A percentile compares a stretch with the other conserved stretches of the same genome.
phyloP scores from a whole-genome alignment of 2,797 vertebrate genomes.

The Pristis pectinata region DNA sequence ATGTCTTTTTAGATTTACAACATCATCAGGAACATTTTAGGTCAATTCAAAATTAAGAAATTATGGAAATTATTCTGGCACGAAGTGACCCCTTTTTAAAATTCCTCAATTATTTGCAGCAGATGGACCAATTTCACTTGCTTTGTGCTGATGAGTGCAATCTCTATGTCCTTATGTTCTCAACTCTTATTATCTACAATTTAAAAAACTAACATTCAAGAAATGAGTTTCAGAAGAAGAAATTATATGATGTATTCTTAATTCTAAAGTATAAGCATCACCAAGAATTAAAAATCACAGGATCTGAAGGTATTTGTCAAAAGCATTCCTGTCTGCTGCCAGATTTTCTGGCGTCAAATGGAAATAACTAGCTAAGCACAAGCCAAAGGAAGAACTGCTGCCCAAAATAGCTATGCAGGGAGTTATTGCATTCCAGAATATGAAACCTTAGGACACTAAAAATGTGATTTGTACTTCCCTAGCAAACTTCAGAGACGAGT shows the following conservation, averaged over 20 bases:
- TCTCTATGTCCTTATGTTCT: background rate
- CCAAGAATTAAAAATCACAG: constrained; percentile 47
- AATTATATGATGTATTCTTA: background rate
- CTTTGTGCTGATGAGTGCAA: background rate
- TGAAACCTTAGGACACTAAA: constrained; percentile 37
- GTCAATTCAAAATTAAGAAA: background rate
- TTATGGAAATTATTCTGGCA: background rate
- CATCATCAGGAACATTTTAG: too few relatives aligned
- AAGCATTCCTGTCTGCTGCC: constrained; percentile 45
- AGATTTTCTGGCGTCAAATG: constrained; percentile 51
- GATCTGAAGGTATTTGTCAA: constrained; percentile 50
- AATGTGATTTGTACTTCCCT: constrained; percentile 13
- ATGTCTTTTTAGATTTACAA: too few relatives aligned
- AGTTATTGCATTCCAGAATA: constrained; percentile 37
- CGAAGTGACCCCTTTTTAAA: background rate
- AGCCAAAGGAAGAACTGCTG: constrained; percentile 50
- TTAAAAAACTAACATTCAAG: background rate
- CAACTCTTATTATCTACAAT: background rate
- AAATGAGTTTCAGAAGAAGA: constrained; percentile 11
- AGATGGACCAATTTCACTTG: background rate
- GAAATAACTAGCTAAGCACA: constrained; percentile 59
- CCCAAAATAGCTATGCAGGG: constrained; percentile 53
- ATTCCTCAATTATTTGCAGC: background rate
- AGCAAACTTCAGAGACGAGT: background rate
- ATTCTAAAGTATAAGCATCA: background rate